Conservation (phyloP, 1,140 invertebrate species). For the Zaprionus vittiger region DNA sequence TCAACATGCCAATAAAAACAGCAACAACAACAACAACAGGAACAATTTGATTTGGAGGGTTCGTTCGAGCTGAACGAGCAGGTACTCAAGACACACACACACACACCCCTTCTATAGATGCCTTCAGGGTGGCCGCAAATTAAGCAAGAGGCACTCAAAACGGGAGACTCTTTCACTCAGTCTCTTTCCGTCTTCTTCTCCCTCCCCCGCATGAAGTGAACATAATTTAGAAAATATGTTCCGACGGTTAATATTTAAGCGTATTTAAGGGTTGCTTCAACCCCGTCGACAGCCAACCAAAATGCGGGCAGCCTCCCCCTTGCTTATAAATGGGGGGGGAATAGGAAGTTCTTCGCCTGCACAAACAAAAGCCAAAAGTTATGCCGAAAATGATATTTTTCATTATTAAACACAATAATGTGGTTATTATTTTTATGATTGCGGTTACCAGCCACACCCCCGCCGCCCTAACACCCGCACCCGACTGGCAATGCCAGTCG, state of each 20-base stretch:
- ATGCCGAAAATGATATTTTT: constrained; percentile 83
- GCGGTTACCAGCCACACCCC: constrained; percentile 54
- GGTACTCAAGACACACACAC: constrained; percentile 64
- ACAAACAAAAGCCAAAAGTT: constrained; percentile 81
- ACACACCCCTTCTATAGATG: constrained; percentile 57
- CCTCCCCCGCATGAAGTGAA: constrained; percentile 37
- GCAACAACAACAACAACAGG: constrained; percentile 35
- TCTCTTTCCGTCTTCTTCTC: neutral
- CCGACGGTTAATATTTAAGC: constrained; percentile 59
- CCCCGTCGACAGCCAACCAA: constrained; percentile 54
- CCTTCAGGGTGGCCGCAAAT: constrained; percentile 66
- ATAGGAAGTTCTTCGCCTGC: constrained; percentile 10
- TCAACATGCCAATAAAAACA: constrained; percentile 82
- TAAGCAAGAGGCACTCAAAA: constrained; percentile 78
- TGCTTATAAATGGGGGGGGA: neutral
- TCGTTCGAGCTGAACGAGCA: constrained; percentile 27
- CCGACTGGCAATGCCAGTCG: neutral
- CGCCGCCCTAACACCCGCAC: neutral
- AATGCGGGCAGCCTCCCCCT: constrained; percentile 62
- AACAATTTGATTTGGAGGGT: constrained; percentile 31
- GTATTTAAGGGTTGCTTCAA: constrained; percentile 69
- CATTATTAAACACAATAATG: constrained; percentile 84
- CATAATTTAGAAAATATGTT: constrained; percentile 82
- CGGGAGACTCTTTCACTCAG: constrained; percentile 24
- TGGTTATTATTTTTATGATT: constrained; percentile 84